phyloP scores from a whole-genome alignment of 2,113 vertebrate species.

The Dryoscopus gambensis region DNA sequence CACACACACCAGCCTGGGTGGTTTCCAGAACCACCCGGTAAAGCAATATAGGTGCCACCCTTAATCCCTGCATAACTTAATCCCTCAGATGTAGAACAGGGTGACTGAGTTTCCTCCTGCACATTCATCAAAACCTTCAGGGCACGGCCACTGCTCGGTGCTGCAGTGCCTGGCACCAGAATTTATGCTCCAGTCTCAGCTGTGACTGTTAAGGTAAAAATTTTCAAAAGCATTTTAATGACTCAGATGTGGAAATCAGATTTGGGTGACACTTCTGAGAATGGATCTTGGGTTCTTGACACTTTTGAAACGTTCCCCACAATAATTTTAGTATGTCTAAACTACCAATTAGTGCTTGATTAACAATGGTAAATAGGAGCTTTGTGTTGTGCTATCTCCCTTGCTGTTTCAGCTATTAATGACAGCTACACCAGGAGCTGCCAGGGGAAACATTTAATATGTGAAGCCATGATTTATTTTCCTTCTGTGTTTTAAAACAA shows the following conservation, averaged over 20 bases:
- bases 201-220: neutral
- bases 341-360: conserved; percentile 41
- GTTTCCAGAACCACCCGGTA: neutral
- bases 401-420: conserved; percentile 32
- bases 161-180: neutral
- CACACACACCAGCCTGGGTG: neutral
- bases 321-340: conserved; percentile 45
- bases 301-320: conserved; percentile 12
- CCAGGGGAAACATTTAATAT: conserved; percentile 23
- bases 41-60: neutral
- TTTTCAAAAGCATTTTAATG: neutral
- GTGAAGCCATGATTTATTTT: neutral
- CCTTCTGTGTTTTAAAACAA: conserved; percentile 8
- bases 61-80: neutral
- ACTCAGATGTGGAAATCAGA: neutral
- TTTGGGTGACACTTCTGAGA: conserved; percentile 4
- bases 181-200: neutral
- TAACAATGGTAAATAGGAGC: conserved; percentile 42
- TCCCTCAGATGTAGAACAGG: neutral
- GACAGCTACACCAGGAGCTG: neutral
- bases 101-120: neutral
- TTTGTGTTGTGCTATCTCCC: neutral
- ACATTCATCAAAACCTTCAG: accelerated
- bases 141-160: accelerated
- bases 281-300: neutral